Base-by-base conservation (phyloP, 92 coral and sea anemone genomes). In the Palythoa heliodiscus region DNA sequence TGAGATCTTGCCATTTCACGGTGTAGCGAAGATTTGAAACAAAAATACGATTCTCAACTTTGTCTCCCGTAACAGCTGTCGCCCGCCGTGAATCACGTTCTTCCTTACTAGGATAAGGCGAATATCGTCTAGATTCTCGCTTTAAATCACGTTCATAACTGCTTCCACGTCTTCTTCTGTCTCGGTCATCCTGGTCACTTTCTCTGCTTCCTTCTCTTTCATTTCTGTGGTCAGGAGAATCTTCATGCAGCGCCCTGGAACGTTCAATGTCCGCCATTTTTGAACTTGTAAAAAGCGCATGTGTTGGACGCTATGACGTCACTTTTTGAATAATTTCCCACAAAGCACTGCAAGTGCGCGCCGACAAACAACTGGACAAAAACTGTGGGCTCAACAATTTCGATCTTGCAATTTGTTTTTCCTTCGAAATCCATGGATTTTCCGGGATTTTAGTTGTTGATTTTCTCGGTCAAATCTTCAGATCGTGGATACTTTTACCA, bases 191-290 rank as follows among this genome's bases (percentile, higher is more conserved):
- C 55, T 91, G 96, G 40, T 96, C 98, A 82, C 97, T 95, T 50
- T 96, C 99, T 88, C 94, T 90, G 83, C 93, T 90, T 29, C 95
- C 98, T 77, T 95, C 98, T 64, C 98, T 77, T 29, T 95, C 93
- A 25, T 88, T 87, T 54, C 95, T 87, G 2, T 90, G 64, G 77
- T 91, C 93, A 79, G 97, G 88, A 10, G 97, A 89, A 25, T 89
- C 92, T 58, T 75, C 92, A 15, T 85, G 68, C 7, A 86, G 84
- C 13, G 78, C 82, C 1, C 70, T 43, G 16, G 19, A 52, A 1
- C 52, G 64, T 55, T 82, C 80, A 39, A 78, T 68, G 15, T 82
- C 89, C 90, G 90, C 92, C 91, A 87, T 89, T 29, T 91, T 91
- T 87, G 35, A 29, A 0, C 35, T 29, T 0, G 35, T 29, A 29